Percentiles rank a stretch among this genome's conserved stretches.
phyloP scores from a whole-genome alignment of 2,888 invertebrate genomes.

The Drosophila atripex region DNA sequence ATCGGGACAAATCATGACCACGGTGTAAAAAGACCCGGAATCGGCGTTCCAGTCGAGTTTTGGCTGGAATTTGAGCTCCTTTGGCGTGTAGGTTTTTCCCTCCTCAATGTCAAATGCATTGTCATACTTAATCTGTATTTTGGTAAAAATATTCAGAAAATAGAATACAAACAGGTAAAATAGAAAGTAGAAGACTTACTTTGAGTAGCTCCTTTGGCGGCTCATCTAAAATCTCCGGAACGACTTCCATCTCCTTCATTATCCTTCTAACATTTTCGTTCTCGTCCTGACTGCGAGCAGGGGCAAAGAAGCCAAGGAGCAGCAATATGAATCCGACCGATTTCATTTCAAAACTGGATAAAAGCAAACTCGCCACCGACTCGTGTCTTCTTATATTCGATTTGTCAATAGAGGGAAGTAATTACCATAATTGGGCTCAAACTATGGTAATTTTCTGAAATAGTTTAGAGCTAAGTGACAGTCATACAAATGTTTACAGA shows the following conservation, averaged over 20 bases:
- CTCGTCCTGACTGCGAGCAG: constrained; percentile 25
- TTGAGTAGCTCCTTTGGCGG: constrained; percentile 64
- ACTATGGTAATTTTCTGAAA: constrained; percentile 54
- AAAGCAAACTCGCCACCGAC: background rate
- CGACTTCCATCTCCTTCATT: constrained; percentile 64
- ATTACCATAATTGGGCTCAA: constrained; percentile 54
- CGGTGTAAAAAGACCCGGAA: constrained; percentile 65
- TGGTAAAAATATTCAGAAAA: too few species aligned
- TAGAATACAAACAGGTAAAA: rapidly evolving
- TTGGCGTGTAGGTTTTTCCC: constrained; percentile 90
- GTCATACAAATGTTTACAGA: constrained; percentile 56
- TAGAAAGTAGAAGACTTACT: constrained; percentile 28
- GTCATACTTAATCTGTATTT: constrained; percentile 57
- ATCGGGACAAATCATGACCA: constrained; percentile 88
- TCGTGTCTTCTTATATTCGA: constrained; percentile 50
- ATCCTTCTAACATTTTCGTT: constrained; percentile 54
- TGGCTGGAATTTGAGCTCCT: constrained; percentile 83
- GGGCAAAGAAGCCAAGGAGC: constrained; percentile 16
- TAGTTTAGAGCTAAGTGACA: constrained; percentile 1
- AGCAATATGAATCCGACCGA: constrained; percentile 19
- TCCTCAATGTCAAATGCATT: constrained; percentile 84
- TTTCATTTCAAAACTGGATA: constrained; percentile 44
- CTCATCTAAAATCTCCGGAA: constrained; percentile 67
- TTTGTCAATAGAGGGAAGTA: constrained; percentile 50
- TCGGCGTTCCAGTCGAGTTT: constrained; percentile 72